phyloP scores from a whole-genome alignment of 2,113 vertebrate species.

The Chinchilla lanigera region DNA sequence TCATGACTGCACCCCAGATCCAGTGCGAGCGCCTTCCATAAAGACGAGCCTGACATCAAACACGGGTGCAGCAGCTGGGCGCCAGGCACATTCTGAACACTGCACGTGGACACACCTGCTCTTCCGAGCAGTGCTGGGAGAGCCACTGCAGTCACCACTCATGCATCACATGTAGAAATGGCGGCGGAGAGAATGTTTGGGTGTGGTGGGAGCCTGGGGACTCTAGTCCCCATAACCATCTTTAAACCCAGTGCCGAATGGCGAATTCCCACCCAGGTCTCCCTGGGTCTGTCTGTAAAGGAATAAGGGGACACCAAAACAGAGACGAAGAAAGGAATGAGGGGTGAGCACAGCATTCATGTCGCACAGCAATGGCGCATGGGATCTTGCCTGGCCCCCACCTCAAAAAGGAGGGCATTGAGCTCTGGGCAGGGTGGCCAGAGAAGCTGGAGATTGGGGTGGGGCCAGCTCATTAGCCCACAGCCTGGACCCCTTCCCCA shows the following conservation, averaged over 20 bases:
- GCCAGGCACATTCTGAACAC: not conserved
- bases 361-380: accelerated
- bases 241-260: accelerated
- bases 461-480: accelerated
- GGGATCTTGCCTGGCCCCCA: accelerated
- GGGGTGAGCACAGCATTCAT: accelerated
- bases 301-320: accelerated
- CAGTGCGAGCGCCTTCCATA: too few relatives aligned
- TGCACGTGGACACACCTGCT: accelerated
- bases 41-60: too few relatives aligned
- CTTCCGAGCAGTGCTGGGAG: accelerated
- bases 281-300: not conserved
- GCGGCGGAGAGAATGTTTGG: not conserved
- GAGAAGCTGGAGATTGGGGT: not conserved
- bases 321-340: not conserved
- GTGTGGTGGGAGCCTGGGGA: not conserved
- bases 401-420: accelerated
- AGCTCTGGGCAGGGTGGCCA: not conserved
- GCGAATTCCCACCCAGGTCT: not conserved
- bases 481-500: too few relatives aligned
- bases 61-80: accelerated
- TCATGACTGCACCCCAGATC: too few relatives aligned
- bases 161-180: accelerated
- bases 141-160: accelerated
- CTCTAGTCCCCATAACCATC: accelerated